These are phyloP conservation scores for Linepithema humile DNA, from an alignment of 1,140 invertebrate species.

Conservation along the genomic window DNA sequence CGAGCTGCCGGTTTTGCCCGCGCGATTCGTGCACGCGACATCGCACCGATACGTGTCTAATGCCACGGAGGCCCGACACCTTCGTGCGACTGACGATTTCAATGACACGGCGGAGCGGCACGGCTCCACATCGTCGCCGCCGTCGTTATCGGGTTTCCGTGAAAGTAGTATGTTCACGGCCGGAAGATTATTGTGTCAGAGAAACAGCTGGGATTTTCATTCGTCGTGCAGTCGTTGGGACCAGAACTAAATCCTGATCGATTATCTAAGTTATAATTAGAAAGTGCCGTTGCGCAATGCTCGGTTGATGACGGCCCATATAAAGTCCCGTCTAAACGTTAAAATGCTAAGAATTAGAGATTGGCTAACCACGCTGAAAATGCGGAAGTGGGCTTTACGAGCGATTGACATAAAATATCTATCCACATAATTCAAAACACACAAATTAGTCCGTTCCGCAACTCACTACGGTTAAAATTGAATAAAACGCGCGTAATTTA, in stretches of 20 bases:
- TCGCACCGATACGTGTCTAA: constrained; percentile 9
- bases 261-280: constrained; percentile 52
- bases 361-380: not conserved
- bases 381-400: not conserved
- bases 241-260: constrained; percentile 4
- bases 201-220: not conserved
- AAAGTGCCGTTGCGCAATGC: constrained; percentile 28
- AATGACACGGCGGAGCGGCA: constrained; percentile 10
- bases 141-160: constrained; percentile 18
- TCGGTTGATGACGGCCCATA: not conserved
- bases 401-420: not conserved
- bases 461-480: no score
- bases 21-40: constrained; percentile 15
- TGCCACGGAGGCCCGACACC: not conserved
- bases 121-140: not conserved
- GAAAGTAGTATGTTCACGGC: constrained; percentile 42
- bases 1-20: not conserved
- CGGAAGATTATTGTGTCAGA: constrained; percentile 33
- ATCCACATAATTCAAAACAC: not conserved
- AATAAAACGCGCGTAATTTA: no score
- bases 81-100: constrained; percentile 22
- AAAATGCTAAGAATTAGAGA: constrained; percentile 23
- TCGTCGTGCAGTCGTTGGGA: not conserved
- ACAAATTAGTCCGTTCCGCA: no score
- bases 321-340: not conserved